Evolutionary conservation across 2,797 vertebrate species (phyloP).

Genomic region (Artibeus lituratus): DNA sequence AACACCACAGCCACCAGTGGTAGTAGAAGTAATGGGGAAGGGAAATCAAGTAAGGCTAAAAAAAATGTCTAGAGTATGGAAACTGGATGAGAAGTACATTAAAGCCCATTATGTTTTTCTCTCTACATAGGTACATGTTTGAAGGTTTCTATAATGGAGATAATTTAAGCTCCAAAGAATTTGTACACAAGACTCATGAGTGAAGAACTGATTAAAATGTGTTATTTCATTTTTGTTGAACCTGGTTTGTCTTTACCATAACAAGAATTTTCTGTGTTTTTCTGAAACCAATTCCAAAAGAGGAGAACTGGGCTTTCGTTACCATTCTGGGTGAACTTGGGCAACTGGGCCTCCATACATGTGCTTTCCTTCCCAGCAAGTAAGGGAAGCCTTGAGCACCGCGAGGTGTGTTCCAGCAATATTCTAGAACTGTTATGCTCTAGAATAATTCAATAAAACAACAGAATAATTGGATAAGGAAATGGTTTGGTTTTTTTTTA

Average conservation of each 20-base stretch:
- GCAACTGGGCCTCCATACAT: background rate
- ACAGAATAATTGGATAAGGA: background rate
- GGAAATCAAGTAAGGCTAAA: background rate
- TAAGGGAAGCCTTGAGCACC: background rate
- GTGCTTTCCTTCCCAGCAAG: background rate
- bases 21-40: background rate
- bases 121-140: background rate
- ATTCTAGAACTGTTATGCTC: background rate
- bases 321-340: background rate
- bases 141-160: background rate
- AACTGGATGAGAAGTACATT: background rate
- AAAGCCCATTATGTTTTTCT: background rate
- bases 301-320: conserved; percentile 2
- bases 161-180: conserved; percentile 17
- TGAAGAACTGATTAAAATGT: conserved; percentile 3
- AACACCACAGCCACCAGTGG: background rate
- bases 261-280: background rate
- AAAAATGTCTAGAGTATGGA: background rate
- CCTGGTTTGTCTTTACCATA: background rate
- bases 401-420: background rate
- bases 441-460: background rate
- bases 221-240: background rate
- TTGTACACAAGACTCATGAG: background rate
- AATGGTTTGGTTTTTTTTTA: no score
- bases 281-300: conserved; percentile 6